Percentiles rank a stretch among this genome's conserved stretches.
Evolutionary conservation across 2,888 invertebrate species (phyloP).

Genomic region (Eumerus sabulonum): DNA sequence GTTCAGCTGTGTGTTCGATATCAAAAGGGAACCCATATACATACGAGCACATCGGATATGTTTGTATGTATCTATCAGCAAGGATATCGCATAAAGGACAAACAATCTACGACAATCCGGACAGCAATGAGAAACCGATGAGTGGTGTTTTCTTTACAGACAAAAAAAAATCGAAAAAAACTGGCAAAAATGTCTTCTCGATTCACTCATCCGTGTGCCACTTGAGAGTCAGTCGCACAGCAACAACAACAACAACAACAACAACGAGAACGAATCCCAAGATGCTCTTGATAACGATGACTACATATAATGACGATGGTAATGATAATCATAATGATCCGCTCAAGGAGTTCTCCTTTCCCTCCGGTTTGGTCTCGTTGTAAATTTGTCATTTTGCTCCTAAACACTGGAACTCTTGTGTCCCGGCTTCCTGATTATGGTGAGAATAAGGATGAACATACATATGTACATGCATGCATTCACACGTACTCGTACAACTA

Average conservation of each 20-base stretch:
- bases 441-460: background rate
- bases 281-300: constrained; percentile 62
- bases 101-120: constrained; percentile 23
- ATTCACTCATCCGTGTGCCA: constrained; percentile 58
- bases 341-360: constrained; percentile 48
- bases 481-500: background rate
- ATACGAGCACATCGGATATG: constrained; percentile 32
- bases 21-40: constrained; percentile 52
- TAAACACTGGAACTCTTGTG: constrained; percentile 29
- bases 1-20: constrained; percentile 20
- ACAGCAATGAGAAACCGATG: constrained; percentile 42
- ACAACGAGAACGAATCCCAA: constrained; percentile 7
- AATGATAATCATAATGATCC: constrained; percentile 63
- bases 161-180: constrained; percentile 18
- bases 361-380: constrained; percentile 42
- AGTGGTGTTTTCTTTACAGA: constrained; percentile 50
- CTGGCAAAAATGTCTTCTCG: background rate
- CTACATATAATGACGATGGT: constrained; percentile 63
- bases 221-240: constrained; percentile 28
- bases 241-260: constrained; percentile 1
- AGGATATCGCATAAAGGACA: constrained; percentile 36
- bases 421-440: background rate
- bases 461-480: too few relatives aligned
- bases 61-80: constrained; percentile 39
- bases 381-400: constrained; percentile 66